Percentiles rank a stretch among this genome's conserved stretches.
Conservation (phyloP, 2,113 vertebrate species). For the Brachypteracias leptosomus region DNA sequence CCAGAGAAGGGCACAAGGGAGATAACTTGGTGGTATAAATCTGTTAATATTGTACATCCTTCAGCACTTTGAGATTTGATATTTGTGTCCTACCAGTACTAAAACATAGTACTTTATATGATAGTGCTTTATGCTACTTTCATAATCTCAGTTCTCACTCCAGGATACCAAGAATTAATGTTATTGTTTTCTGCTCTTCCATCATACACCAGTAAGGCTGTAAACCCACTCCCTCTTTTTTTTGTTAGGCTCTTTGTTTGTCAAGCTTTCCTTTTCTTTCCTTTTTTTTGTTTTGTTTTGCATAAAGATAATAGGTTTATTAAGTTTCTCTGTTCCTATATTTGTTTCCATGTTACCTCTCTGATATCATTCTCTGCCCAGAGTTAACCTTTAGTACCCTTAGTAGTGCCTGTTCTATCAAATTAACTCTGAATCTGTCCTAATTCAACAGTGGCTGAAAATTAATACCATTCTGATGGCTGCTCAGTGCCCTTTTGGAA, state of each 20-base stretch:
- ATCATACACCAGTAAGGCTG: not conserved
- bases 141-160: not conserved
- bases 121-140: not conserved
- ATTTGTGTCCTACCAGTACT: not conserved
- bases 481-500: not conserved
- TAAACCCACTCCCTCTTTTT: not conserved
- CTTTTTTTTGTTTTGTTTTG: not conserved
- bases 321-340: not conserved
- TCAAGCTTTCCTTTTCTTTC: not conserved
- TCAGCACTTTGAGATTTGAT: not conserved
- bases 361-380: not conserved
- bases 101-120: not conserved
- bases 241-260: not conserved
- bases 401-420: not conserved
- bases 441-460: not conserved
- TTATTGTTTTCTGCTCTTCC: not conserved
- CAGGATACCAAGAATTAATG: not conserved
- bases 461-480: not conserved
- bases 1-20: not conserved
- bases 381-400: not conserved
- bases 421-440: not conserved
- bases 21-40: not conserved
- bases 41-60: not conserved
- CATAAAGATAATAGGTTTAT: not conserved
- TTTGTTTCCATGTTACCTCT: not conserved